These are phyloP conservation scores for Xestia sexstrigata DNA, from an alignment of 2,888 invertebrate species.

Conservation along the genomic window DNA sequence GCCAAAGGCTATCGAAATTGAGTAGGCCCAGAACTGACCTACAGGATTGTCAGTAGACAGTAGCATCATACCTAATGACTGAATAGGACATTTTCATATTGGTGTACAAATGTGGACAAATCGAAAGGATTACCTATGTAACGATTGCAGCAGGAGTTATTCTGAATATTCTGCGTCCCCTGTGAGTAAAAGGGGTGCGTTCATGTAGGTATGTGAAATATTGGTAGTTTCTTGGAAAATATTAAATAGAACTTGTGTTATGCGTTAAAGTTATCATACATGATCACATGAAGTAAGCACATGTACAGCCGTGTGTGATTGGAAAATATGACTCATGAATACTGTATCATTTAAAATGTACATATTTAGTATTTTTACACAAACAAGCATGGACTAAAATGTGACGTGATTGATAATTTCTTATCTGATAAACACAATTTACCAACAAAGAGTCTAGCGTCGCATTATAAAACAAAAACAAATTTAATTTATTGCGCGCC, in stretches of 20 bases:
- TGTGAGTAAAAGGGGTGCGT: not conserved
- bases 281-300: not conserved
- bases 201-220: not conserved
- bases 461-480: slow-evolving; percentile 37
- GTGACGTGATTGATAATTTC: slow-evolving; percentile 20
- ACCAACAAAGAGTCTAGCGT: slow-evolving; percentile 17
- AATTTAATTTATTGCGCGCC: slow-evolving; percentile 10
- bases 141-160: not conserved
- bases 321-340: slow-evolving; percentile 15
- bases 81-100: not conserved
- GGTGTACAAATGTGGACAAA: not conserved
- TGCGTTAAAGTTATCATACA: not conserved
- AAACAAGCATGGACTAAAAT: slow-evolving; percentile 21
- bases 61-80: not conserved
- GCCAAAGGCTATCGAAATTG: not conserved
- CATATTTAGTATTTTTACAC: not conserved
- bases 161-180: not conserved
- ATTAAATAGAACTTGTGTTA: too few relatives aligned
- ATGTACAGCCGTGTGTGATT: not conserved
- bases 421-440: slow-evolving; percentile 47
- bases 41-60: not conserved
- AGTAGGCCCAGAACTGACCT: not conserved
- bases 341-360: not conserved
- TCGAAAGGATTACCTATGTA: not conserved
- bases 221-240: not conserved